These are phyloP conservation scores for Druon quercuslanigerum DNA, from an alignment of 1,140 invertebrate species.

Conservation along the genomic window DNA sequence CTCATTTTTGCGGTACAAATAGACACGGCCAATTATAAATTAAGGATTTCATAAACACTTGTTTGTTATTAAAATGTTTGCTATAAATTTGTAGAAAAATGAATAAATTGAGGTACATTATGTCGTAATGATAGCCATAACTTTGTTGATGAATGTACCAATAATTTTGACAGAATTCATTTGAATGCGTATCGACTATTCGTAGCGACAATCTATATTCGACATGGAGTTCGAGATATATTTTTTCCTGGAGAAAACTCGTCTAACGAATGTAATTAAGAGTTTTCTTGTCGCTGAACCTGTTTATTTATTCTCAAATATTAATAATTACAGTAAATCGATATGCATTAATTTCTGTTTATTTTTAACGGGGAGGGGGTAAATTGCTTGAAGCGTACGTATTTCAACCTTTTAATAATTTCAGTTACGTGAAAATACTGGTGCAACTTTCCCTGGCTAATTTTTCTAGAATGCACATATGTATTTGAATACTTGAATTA, in stretches of 20 bases:
- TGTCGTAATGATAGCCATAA: neutral
- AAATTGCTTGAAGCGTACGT: too few species aligned
- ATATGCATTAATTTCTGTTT: neutral
- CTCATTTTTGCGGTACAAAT: too few species aligned
- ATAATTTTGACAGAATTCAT: slow-evolving; percentile 15
- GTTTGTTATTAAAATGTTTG: too few species aligned
- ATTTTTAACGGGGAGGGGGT: neutral
- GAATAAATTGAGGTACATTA: too few species aligned
- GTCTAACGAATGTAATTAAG: slow-evolving; percentile 9
- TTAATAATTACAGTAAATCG: slow-evolving; percentile 7
- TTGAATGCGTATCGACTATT: slow-evolving; percentile 1
- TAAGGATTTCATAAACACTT: too few species aligned
- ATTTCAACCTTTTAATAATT: too few species aligned
- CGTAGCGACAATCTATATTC: neutral
- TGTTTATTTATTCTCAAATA: neutral
- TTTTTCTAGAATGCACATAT: too few species aligned
- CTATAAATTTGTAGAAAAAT: too few species aligned
- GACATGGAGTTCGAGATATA: neutral
- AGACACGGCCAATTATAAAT: too few species aligned
- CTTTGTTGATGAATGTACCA: neutral
- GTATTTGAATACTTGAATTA: too few species aligned
- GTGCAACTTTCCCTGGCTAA: too few species aligned
- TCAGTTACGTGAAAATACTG: too few species aligned
- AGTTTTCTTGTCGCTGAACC: neutral
- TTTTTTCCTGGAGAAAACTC: neutral